Evolutionary conservation across 2,113 vertebrate genomes (phyloP).

Genomic region (Oryzias woworae): DNA sequence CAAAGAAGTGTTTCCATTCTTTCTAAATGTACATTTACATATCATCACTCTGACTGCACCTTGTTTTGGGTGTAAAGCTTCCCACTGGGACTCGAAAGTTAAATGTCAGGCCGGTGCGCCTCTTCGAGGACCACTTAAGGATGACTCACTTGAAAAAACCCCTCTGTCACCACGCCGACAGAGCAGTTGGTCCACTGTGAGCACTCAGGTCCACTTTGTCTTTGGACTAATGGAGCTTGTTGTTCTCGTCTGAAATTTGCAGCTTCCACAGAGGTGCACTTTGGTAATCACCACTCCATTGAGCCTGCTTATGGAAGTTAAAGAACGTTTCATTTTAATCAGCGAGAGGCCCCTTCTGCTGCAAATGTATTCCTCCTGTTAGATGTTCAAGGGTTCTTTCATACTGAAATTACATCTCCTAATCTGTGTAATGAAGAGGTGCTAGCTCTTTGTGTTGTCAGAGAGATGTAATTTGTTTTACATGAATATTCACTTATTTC

Average conservation of each 20-base stretch:
- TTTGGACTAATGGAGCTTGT: slow-evolving; percentile 2
- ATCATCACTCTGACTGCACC: too few relatives aligned
- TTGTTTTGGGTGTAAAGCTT: too few relatives aligned
- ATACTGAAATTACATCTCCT: not conserved
- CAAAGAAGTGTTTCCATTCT: too few relatives aligned
- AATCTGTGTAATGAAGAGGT: not conserved
- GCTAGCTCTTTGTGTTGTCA: not conserved
- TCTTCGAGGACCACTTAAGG: too few relatives aligned
- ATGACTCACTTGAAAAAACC: too few relatives aligned
- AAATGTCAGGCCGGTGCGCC: too few relatives aligned
- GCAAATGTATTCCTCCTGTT: slow-evolving; percentile 9
- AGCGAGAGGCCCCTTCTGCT: slow-evolving; percentile 3
- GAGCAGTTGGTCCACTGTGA: not conserved
- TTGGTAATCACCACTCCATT: slow-evolving; percentile 17
- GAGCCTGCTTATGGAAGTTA: slow-evolving; percentile 8
- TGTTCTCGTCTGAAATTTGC: slow-evolving; percentile 4
- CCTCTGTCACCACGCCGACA: not conserved
- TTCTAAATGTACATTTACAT: too few relatives aligned
- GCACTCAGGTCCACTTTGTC: not conserved
- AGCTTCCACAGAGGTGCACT: slow-evolving; percentile 15
- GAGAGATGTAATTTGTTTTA: not conserved
- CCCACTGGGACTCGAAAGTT: too few relatives aligned
- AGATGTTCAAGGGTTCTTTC: not conserved
- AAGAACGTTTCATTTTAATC: slow-evolving; percentile 33
- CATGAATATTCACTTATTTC: not conserved